phyloP scores from a whole-genome alignment of 2,113 vertebrate genomes.

The Eupsittula cactorum region DNA sequence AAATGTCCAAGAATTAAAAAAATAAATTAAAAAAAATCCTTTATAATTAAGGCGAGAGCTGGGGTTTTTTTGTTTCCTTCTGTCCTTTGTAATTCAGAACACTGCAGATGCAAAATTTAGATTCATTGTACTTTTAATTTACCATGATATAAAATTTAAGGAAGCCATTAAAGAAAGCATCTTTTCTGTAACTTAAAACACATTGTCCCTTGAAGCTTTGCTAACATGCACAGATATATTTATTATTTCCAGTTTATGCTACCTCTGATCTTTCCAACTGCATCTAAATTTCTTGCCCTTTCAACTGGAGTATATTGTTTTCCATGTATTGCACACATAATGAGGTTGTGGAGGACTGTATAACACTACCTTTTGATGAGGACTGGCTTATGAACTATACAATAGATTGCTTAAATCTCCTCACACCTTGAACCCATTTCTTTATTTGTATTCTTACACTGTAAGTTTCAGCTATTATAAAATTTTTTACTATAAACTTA shows the following conservation, averaged over 20 bases:
- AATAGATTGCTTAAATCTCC: not conserved
- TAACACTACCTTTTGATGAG: conserved; percentile 6
- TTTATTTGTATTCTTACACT: conserved; percentile 23
- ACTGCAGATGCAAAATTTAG: not conserved
- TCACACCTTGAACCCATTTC: conserved; percentile 5
- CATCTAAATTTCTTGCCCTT: not conserved
- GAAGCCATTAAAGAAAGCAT: not conserved
- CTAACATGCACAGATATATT: not conserved
- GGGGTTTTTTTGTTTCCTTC: not conserved
- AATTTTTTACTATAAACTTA: conserved; percentile 44
- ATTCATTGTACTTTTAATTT: not conserved
- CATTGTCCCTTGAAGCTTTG: not conserved
- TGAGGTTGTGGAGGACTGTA: not conserved
- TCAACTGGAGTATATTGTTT: not conserved
- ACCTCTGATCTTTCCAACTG: not conserved
- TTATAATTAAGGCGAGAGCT: not conserved
- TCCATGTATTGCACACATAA: not conserved
- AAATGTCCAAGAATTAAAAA: conserved; percentile 6
- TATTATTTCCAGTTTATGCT: not conserved
- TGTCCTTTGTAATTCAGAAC: not conserved
- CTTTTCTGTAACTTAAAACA: not conserved
- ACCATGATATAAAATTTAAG: not conserved
- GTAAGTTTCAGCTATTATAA: conserved; percentile 36
- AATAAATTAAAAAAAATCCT: not conserved
- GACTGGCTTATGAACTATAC: conserved; percentile 9